Evolutionary conservation across 2,888 invertebrate genomes (phyloP), one percentile per base, ranked within the genome.

Genomic region (Oscheius sp.): DNA sequence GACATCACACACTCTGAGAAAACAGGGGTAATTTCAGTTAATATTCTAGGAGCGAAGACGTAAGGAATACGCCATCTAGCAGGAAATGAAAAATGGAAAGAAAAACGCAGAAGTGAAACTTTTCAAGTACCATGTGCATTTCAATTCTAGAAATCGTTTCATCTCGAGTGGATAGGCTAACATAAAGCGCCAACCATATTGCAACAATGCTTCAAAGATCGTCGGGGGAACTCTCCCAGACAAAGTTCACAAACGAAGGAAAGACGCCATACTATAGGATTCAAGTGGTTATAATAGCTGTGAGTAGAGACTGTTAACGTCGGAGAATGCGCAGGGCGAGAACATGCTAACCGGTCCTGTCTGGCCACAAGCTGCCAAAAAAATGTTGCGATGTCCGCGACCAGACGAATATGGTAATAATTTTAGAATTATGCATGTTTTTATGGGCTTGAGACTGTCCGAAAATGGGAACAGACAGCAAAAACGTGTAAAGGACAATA

Each of bases 301-400:
- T 35, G 43, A 16, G 61, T 43, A 29, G 5, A 61, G 61, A 18
- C 61, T 61, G 16, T 21, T 61, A 61, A 41, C 61, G 61, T 61
- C 61, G 41, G 61, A 25, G 61, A 9, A 35, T 35, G 35, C 35
- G 35, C 35, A 35, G n/a, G n/a, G 61, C 61, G 61, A n/a, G 64
- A 64, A 49, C 64, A 64, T 64, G 64, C 43, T 64, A 64, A 64
- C 64, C 64, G 64, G 64, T 64, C 35, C 9, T 45, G 64, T 49
- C 55, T 55, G 21, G 21, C 21, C 23, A 55, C 55, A 55, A 55
- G 55, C 49, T 49, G 16, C 6, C 21, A 16, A 13, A 49, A 49
- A 49, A 21, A 49, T 35, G 35, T 35, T 35, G 35, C 35, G 35
- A 35, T 6, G 3, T 35, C 9, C 5, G 3, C 3, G 35, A 35